Base-by-base conservation (phyloP, 1,140 invertebrate species). In the Neelides sp. region DNA sequence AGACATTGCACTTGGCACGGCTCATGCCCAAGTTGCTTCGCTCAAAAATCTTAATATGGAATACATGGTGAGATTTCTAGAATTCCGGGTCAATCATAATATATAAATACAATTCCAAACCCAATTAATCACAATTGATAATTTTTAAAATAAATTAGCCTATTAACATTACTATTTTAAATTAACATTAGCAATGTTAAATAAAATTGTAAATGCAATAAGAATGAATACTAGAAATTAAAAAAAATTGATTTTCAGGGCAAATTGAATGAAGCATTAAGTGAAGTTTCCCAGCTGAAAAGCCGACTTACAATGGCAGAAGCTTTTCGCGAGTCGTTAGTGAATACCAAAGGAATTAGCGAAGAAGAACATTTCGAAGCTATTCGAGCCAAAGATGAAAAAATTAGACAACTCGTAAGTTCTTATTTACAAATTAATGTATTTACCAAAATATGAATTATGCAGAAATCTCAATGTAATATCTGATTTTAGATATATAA, bases 261-360 rank as follows among this genome's bases (percentile, higher is more conserved):
- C 32, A 75, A 83, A 61, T 66, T 89, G 2, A 74, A 78, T 35
- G 83, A 90, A 65, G 68, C 86, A 27, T 70, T 74, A 59, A 69
- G 76, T 8, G 74, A 80, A 10, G 76, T 88, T 42, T 77, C 79
- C 8, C 80, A 87, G 62, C 69, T 93, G 10, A 80, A 78, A 62
- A 87, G 91, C 68, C 87, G 94, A 69, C 90, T 90, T 68, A 80
- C 85, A 3, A 67, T 93, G 34, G 68, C 91, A 0, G 85, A 85
- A 69, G 87, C 83, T 1, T 82, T 85, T 46, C 69, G 67, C 64
- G 66, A 67, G 49, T 52, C 54, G 30, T 64, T 50, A 22, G 12
- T 30, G 34, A 46, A 34, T 23, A n/a, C 45, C 32, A 34, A 47
- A 22, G 37, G 48, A 20, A 49, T 53, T 51, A 43, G 48, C 15